Evolutionary conservation across 1,140 invertebrate species (phyloP).

Genomic region (Cydia splendana): DNA sequence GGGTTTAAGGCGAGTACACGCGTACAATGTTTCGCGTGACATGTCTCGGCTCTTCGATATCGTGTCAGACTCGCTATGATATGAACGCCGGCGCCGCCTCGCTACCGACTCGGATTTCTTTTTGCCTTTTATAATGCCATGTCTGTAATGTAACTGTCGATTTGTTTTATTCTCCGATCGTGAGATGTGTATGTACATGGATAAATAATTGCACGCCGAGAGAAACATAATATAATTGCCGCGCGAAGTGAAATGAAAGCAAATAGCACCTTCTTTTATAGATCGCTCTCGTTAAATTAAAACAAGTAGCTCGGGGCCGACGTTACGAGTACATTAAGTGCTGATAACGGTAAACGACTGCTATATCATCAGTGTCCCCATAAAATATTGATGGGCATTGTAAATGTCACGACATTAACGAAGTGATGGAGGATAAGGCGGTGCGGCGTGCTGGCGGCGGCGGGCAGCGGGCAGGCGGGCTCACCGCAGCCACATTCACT

Average conservation of each 20-base stretch:
- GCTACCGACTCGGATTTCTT: conserved; percentile 60
- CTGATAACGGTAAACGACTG: conserved; percentile 29
- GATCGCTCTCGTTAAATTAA: conserved; percentile 24
- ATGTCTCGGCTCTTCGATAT: conserved; percentile 35
- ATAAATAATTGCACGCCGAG: conserved; percentile 47
- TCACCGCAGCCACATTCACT: conserved; percentile 69
- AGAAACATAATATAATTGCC: conserved; percentile 29
- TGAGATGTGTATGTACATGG: conserved; percentile 51
- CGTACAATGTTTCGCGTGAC: conserved; percentile 26
- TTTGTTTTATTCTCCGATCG: conserved; percentile 52
- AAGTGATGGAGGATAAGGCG: conserved; percentile 16
- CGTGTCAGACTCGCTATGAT: conserved; percentile 15
- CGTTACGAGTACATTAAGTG: conserved; percentile 17
- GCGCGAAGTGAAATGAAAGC: conserved; percentile 21
- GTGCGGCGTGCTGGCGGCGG: conserved; percentile 36
- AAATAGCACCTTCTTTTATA: conserved; percentile 23
- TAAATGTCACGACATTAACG: conserved; percentile 29
- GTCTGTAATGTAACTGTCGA: conserved; percentile 46
- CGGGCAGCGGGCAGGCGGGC: conserved; percentile 43
- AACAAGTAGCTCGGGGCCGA: background rate
- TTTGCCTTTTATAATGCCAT: conserved; percentile 48
- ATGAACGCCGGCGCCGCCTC: conserved; percentile 38
- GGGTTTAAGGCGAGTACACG: conserved; percentile 38
- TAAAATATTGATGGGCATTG: conserved; percentile 26
- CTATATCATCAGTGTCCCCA: conserved; percentile 15